A percentile compares a stretch with the other conserved stretches of the same genome.
These are phyloP conservation scores for Ceratina japonica DNA, from an alignment of 1,140 invertebrate genomes.

Conservation along the genomic window DNA sequence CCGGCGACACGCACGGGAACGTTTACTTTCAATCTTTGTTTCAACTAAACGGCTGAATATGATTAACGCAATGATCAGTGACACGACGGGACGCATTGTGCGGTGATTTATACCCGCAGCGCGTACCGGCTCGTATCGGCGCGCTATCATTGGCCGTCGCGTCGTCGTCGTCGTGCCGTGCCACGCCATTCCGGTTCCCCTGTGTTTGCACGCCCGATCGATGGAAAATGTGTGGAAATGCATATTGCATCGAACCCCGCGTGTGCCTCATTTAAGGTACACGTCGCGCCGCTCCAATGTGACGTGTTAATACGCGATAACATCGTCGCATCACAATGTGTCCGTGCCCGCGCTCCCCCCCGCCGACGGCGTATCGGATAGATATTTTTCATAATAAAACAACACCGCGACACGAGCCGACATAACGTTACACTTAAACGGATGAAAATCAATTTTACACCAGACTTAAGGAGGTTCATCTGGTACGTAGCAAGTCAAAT, in stretches of 20 bases:
- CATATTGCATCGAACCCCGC: slow-evolving; percentile 23
- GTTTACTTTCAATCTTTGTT: slow-evolving; percentile 44
- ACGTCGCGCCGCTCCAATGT: slow-evolving; percentile 17
- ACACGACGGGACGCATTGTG: slow-evolving; percentile 30
- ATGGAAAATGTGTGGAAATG: slow-evolving; percentile 48
- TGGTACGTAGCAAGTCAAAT: too few relatives aligned
- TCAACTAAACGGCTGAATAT: slow-evolving; percentile 29
- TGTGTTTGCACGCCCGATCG: slow-evolving; percentile 27
- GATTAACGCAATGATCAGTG: slow-evolving; percentile 41
- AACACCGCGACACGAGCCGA: neutral
- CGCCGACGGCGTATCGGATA: neutral
- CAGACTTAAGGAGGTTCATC: too few relatives aligned
- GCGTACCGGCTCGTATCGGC: neutral
- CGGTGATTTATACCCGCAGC: slow-evolving; percentile 38
- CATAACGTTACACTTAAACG: neutral
- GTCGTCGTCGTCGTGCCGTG: neutral
- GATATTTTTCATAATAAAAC: slow-evolving; percentile 20
- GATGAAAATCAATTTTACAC: neutral
- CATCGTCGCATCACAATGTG: slow-evolving; percentile 12
- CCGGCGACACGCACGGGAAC: neutral
- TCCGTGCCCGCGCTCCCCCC: neutral
- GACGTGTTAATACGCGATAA: slow-evolving; percentile 40
- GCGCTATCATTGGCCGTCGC: slow-evolving; percentile 24
- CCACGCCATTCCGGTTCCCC: too few relatives aligned
- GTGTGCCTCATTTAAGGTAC: slow-evolving; percentile 38